These are phyloP conservation scores for Serranus cabrilla DNA, from an alignment of 2,797 vertebrate genomes.

Conservation along the genomic window DNA sequence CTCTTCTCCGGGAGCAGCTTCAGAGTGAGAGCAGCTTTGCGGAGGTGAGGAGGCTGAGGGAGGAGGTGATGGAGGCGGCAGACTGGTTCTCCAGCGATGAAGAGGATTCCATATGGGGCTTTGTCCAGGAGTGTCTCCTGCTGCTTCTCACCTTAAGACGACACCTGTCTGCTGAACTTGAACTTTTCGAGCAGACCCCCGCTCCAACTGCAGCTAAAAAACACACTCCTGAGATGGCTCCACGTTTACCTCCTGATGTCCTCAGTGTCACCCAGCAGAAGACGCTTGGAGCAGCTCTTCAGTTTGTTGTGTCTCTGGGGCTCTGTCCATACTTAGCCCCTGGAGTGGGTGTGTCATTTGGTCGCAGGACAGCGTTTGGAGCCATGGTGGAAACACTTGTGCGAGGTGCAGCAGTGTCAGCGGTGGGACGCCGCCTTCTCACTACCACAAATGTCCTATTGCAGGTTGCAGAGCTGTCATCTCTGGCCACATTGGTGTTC, in stretches of 20 bases:
- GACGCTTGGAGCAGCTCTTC: slow-evolving; percentile 83
- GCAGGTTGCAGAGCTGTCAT: slow-evolving; percentile 79
- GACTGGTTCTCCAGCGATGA: slow-evolving; percentile 74
- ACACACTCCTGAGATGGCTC: slow-evolving; percentile 84
- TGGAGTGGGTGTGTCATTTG: slow-evolving; percentile 89
- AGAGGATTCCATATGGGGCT: slow-evolving; percentile 87
- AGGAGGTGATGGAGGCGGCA: slow-evolving; percentile 38
- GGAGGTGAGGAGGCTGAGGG: slow-evolving; percentile 61
- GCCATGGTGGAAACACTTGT: slow-evolving; percentile 81
- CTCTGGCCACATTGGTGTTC: slow-evolving; percentile 88
- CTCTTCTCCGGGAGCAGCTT: slow-evolving; percentile 79
- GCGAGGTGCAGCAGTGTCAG: slow-evolving; percentile 23
- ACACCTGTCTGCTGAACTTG: slow-evolving; percentile 81
- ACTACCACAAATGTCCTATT: slow-evolving; percentile 80
- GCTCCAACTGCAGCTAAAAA: slow-evolving; percentile 52
- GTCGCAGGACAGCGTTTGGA: slow-evolving; percentile 87
- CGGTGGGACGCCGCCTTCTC: slow-evolving; percentile 75
- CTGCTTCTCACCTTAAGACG: slow-evolving; percentile 87
- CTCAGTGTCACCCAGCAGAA: slow-evolving; percentile 91
- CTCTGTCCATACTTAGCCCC: slow-evolving; percentile 90
- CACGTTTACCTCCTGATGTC: slow-evolving; percentile 90
- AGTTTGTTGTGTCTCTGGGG: slow-evolving; percentile 91
- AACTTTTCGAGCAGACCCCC: slow-evolving; percentile 68
- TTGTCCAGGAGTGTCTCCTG: slow-evolving; percentile 88
- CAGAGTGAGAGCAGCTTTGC: slow-evolving; percentile 66